phyloP scores from a whole-genome alignment of 2,888 invertebrate genomes.

The Unio pictorum region DNA sequence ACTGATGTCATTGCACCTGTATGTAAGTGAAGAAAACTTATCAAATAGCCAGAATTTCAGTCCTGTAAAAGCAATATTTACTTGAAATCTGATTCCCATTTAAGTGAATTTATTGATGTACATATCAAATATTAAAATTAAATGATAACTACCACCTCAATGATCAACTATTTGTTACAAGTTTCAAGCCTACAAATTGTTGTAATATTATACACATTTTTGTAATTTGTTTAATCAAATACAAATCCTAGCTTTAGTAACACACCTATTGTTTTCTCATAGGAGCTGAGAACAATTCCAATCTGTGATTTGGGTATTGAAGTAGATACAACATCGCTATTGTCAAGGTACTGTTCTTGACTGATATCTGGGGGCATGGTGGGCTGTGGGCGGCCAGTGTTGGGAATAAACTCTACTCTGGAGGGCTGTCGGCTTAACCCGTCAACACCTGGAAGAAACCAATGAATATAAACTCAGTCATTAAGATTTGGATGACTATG shows the following conservation, averaged over 20 bases:
- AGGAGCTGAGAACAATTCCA: constrained; percentile 64
- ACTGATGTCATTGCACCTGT: too few species aligned
- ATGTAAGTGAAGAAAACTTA: too few species aligned
- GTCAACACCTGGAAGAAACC: constrained; percentile 17
- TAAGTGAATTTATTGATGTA: too few species aligned
- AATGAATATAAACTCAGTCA: neutral
- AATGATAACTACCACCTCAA: too few species aligned
- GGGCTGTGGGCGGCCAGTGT: constrained; percentile 64
- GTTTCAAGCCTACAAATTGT: too few species aligned
- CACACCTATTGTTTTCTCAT: constrained; percentile 69
- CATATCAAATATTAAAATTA: too few species aligned
- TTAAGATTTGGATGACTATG: too few species aligned
- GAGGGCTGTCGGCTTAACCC: constrained; percentile 45
- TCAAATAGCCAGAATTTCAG: too few species aligned
- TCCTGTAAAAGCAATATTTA: too few species aligned
- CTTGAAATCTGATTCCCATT: too few species aligned
- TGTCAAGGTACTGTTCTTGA: constrained; percentile 53
- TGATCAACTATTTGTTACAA: too few species aligned
- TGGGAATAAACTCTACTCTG: constrained; percentile 65
- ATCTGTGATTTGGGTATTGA: constrained; percentile 66
- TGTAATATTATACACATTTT: neutral
- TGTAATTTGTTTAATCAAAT: too few species aligned
- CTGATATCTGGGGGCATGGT: constrained; percentile 64
- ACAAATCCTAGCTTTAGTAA: neutral
- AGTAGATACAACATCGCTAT: constrained; percentile 63